Evolutionary conservation across 2,888 invertebrate genomes (phyloP), one percentile per base, ranked within the genome.

Genomic region (Noctua pronuba): DNA sequence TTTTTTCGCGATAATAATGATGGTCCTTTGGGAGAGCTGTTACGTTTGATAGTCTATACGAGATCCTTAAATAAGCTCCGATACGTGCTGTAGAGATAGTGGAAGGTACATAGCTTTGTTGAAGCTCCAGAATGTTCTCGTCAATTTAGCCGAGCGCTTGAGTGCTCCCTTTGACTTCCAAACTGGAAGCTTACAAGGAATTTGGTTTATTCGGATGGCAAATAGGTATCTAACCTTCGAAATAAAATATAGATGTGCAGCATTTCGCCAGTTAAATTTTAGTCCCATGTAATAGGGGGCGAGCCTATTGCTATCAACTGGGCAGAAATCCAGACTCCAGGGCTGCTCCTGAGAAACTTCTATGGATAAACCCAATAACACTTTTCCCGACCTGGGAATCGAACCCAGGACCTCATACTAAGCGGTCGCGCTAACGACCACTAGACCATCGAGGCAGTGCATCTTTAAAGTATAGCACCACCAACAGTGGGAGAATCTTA

Each of bases 141-240:
- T 72, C 46, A 68, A 68, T 83, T 68, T 38, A 35, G 62, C 10
- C 41, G 72, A 64, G 62, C 55, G 62, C 18, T 64, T 31, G 72
- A 72, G 62, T 83, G 62, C 46, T 58, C 38, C 10, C 72, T 67
- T 79, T 81, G 67, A 64, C 67, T 67, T 79, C 13, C n/a, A 44
- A 55, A 62, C 62, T 35, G 7, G 21, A 52, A 35, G 41, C 41
- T 35, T 52, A 68, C 16, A 68, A 11, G 46, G 46, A 58, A 83
- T 83, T 70, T 67, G 6, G 58, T 67, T 58, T 71, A 58, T 77
- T 71, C 24, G 6, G 24, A 41, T 6, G n/a, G 11, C 62, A 55
- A 83, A 62, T 18, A 71, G 44, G 16, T 16, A 31, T 16, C 64
- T 35, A 64, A 64, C 8, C 18, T 44, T 16, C 13, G 5, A 44